Percentiles rank a stretch among this genome's conserved stretches.
phyloP scores from a whole-genome alignment of 2,113 vertebrate genomes.

The Naja naja region DNA sequence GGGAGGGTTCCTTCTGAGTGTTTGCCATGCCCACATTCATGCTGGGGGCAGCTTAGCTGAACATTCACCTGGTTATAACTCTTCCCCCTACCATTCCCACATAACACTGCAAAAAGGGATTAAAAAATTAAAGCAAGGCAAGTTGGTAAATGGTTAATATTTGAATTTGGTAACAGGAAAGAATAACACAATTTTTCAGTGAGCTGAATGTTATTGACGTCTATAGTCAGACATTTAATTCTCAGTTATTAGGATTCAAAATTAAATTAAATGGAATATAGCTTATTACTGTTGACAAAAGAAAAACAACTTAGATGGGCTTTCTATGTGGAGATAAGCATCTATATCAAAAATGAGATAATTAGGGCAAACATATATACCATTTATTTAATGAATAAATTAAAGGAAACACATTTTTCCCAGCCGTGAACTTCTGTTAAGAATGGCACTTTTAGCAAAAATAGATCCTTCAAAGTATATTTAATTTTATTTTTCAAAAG shows the following conservation, averaged over 20 bases:
- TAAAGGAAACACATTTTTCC: not conserved
- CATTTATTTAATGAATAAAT: not conserved
- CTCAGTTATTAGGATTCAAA: not conserved
- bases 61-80: not conserved
- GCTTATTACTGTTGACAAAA: not conserved
- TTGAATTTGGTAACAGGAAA: not conserved
- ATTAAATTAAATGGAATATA: not conserved
- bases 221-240: not conserved
- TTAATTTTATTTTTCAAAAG: not conserved
- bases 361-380: not conserved
- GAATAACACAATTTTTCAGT: not conserved
- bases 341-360: not conserved
- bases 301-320: not conserved
- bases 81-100: not conserved
- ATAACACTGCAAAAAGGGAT: not conserved
- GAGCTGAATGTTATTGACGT: not conserved
- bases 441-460: not conserved
- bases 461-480: not conserved
- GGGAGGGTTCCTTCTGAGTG: not conserved
- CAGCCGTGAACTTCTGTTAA: not conserved
- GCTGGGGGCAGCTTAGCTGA: not conserved
- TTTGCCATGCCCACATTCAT: not conserved
- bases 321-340: not conserved
- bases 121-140: not conserved
- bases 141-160: not conserved